Conservation (phyloP, 2,888 invertebrate genomes). For the Pimpla rufipes region DNA sequence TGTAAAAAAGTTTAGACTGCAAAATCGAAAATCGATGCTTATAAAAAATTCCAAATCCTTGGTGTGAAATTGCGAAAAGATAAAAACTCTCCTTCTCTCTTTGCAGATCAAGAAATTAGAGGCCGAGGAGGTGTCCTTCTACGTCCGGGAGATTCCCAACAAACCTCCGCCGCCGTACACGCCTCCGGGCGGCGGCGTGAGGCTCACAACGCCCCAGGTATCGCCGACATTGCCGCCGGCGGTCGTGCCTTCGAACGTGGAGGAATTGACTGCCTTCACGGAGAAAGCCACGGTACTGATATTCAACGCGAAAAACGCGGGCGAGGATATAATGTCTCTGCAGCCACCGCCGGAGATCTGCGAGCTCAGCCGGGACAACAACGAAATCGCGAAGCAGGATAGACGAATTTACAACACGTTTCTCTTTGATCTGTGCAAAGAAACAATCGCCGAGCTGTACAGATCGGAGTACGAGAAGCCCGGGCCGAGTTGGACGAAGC, state of each 20-base stretch:
- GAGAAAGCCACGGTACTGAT: constrained; percentile 85
- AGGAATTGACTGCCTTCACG: constrained; percentile 86
- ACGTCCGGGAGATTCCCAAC: constrained; percentile 90
- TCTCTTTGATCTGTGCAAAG: constrained; percentile 88
- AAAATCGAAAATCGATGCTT: too few species aligned
- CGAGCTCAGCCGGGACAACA: constrained; percentile 78
- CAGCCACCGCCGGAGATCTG: constrained; percentile 81
- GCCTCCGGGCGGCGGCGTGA: constrained; percentile 86
- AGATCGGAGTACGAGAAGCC: constrained; percentile 84
- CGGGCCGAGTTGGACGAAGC: constrained; percentile 87
- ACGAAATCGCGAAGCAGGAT: constrained; percentile 78
- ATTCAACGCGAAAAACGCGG: constrained; percentile 84
- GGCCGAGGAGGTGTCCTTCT: constrained; percentile 87
- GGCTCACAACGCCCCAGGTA: constrained; percentile 79
- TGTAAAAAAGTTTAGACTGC: too few species aligned
- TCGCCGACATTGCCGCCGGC: constrained; percentile 81
- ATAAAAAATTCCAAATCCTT: too few species aligned
- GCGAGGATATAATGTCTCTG: constrained; percentile 79
- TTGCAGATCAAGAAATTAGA: constrained; percentile 88
- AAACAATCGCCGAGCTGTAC: constrained; percentile 87
- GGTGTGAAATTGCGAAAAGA: background rate
- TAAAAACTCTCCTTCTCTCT: background rate
- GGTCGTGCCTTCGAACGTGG: constrained; percentile 85
- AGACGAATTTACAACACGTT: constrained; percentile 87
- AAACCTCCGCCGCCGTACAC: constrained; percentile 92